Conservation (phyloP, 2,113 vertebrate genomes). For the Corvus moneduloides region DNA sequence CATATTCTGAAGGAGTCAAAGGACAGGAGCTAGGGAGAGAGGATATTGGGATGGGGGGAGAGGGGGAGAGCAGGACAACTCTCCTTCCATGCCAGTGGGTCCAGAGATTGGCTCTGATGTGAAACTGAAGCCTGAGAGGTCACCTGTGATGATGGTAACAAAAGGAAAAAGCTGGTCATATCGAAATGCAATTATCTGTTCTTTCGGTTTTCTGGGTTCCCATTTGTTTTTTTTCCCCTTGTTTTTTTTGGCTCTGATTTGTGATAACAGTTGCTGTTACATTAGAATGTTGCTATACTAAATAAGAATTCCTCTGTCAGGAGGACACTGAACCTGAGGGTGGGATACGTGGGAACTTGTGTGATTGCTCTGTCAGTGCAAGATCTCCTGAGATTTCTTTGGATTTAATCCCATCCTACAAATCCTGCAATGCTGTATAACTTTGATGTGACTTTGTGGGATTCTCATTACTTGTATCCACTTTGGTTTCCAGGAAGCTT, state of each 20-base stretch:
- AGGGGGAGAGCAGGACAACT: rapidly evolving
- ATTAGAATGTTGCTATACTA: neutral
- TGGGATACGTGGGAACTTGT: neutral
- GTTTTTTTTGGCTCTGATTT: neutral
- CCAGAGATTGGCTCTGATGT: neutral
- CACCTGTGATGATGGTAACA: neutral
- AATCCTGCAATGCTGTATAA: neutral
- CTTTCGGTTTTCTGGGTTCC: neutral
- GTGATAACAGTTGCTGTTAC: neutral
- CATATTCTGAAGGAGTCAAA: neutral
- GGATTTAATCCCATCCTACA: slow-evolving; percentile 11
- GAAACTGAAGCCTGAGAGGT: neutral
- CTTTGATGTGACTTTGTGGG: slow-evolving; percentile 16
- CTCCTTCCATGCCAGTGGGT: neutral
- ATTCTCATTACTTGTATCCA: slow-evolving; percentile 30
- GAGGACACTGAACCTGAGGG: neutral
- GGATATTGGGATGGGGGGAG: neutral
- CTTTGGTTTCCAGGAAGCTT: slow-evolving; percentile 22
- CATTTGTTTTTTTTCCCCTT: neutral
- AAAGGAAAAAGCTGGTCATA: neutral
- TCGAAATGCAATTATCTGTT: neutral
- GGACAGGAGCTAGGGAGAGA: neutral
- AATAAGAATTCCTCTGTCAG: neutral
- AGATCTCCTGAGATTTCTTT: neutral
- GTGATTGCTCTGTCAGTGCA: neutral